Evolutionary conservation across 2,888 invertebrate genomes (phyloP).

Genomic region (Drosophila nr. medialis): DNA sequence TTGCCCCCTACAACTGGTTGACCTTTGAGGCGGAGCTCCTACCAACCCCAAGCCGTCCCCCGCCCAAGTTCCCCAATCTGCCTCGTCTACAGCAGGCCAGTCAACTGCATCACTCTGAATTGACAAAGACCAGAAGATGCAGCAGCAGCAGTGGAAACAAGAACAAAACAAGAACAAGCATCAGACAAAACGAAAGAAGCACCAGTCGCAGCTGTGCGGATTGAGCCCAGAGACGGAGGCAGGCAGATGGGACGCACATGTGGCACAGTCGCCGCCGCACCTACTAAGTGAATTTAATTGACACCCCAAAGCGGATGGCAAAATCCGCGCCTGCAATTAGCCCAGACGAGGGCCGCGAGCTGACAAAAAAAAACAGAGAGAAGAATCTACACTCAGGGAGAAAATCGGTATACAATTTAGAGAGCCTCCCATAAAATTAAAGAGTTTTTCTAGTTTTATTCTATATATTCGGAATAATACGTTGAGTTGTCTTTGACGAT

Average conservation of each 20-base stretch:
- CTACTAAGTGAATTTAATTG: constrained; percentile 77
- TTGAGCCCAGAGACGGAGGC: neutral
- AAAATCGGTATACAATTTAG: neutral
- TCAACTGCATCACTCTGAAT: constrained; percentile 26
- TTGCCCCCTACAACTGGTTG: constrained; percentile 43
- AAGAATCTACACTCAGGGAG: neutral
- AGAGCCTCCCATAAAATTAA: neutral
- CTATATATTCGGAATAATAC: neutral
- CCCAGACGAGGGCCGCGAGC: constrained; percentile 33
- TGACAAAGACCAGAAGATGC: constrained; percentile 47
- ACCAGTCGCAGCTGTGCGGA: constrained; percentile 2
- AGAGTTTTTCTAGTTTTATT: neutral
- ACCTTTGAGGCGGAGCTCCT: constrained; percentile 44
- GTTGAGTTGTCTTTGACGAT: neutral
- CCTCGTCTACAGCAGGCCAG: neutral
- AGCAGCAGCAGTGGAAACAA: neutral
- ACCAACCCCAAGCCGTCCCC: neutral
- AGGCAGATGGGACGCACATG: constrained; percentile 72
- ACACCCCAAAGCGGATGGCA: constrained; percentile 65
- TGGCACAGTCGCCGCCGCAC: constrained; percentile 58
- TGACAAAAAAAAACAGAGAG: neutral
- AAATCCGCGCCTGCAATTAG: constrained; percentile 79
- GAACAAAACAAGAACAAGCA: constrained; percentile 7
- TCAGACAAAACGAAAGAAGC: constrained; percentile 1
- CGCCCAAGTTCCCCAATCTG: neutral